phyloP scores from a whole-genome alignment of 2,888 invertebrate species.

The Schizotus pectinicornis region DNA sequence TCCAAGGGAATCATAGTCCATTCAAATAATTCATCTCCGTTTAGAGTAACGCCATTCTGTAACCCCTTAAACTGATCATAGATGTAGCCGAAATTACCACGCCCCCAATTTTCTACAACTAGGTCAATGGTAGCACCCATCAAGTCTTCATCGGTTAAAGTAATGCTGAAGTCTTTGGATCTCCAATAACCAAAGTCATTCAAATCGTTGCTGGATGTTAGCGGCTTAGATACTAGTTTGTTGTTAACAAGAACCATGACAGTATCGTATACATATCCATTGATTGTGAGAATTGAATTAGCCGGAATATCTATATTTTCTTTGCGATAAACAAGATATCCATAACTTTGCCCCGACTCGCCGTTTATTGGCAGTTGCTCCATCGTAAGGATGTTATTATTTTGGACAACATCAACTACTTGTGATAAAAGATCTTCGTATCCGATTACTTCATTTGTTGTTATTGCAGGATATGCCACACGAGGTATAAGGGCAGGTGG shows the following conservation, averaged over 20 bases:
- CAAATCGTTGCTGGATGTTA: slow-evolving; percentile 46
- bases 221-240: slow-evolving; percentile 48
- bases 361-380: slow-evolving; percentile 53
- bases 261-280: slow-evolving; percentile 59
- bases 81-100: slow-evolving; percentile 65
- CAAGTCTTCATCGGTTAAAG: slow-evolving; percentile 38
- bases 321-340: slow-evolving; percentile 63
- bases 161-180: slow-evolving; percentile 47
- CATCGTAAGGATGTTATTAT: slow-evolving; percentile 41
- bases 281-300: slow-evolving; percentile 49
- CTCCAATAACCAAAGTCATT: slow-evolving; percentile 59
- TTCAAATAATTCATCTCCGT: slow-evolving; percentile 51
- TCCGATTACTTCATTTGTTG: slow-evolving; percentile 6
- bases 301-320: slow-evolving; percentile 42
- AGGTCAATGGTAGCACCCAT: slow-evolving; percentile 48
- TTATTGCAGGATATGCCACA: slow-evolving; percentile 44
- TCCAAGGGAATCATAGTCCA: slow-evolving; percentile 61
- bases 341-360: slow-evolving; percentile 63
- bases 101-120: slow-evolving; percentile 78
- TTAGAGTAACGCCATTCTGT: slow-evolving; percentile 56
- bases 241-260: slow-evolving; percentile 61
- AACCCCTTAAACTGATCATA: slow-evolving; percentile 54
- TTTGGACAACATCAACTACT: too few species aligned
- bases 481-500: slow-evolving; percentile 44
- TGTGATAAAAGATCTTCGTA: too few species aligned